Percentiles rank a stretch among this genome's conserved stretches.
phyloP scores from a whole-genome alignment of 2,888 invertebrate species.

The Lampropteryx suffumata region DNA sequence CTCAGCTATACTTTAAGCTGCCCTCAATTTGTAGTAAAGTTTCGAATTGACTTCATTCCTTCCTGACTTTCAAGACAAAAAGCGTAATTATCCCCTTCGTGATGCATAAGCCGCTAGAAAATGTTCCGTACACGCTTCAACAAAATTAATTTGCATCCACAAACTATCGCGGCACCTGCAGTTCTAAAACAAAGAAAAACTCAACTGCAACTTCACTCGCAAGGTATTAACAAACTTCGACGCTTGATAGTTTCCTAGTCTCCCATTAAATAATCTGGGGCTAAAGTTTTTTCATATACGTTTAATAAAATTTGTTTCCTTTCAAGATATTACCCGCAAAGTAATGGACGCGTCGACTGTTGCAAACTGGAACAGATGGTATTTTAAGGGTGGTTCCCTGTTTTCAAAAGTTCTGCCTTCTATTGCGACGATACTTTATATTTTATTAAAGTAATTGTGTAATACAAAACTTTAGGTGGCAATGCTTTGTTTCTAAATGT shows the following conservation, averaged over 20 bases:
- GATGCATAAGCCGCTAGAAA: conserved; percentile 12
- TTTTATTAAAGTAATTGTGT: neutral
- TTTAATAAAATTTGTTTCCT: conserved; percentile 19
- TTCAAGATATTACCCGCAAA: conserved; percentile 46
- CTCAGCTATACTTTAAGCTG: neutral
- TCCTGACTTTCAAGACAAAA: conserved; percentile 10
- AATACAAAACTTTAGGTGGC: conserved; percentile 1
- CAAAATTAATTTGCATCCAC: conserved; percentile 20
- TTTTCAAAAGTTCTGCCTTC: conserved; percentile 8
- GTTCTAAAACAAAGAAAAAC: conserved; percentile 19
- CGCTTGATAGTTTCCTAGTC: conserved; percentile 9
- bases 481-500: neutral
- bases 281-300: conserved; percentile 57
- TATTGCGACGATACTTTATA: conserved; percentile 5
- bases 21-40: conserved; percentile 3
- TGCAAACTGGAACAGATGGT: conserved; percentile 16
- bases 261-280: conserved; percentile 29
- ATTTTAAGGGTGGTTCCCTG: conserved; percentile 6
- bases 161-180: conserved; percentile 14
- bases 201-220: neutral
- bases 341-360: conserved; percentile 26
- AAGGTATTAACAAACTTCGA: conserved; percentile 16
- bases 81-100: conserved; percentile 18
- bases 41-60: neutral
- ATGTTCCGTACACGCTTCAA: conserved; percentile 14